Conservation (phyloP, 2,797 vertebrate species). For the Balearica regulorum region DNA sequence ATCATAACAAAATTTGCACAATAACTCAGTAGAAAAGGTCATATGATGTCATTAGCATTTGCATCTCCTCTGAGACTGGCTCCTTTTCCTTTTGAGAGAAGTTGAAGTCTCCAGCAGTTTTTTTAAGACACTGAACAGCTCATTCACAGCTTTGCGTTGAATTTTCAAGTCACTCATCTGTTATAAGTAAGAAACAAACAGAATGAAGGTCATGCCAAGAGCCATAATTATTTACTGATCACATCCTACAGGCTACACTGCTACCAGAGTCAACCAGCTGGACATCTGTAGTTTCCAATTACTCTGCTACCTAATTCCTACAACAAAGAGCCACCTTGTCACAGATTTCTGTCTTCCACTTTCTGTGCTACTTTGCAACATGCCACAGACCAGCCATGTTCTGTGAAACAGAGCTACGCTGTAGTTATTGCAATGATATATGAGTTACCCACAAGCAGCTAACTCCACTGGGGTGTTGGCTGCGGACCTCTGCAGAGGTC, state of each 20-base stretch:
- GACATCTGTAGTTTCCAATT: neutral
- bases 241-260: neutral
- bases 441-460: neutral
- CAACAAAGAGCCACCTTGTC: neutral
- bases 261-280: neutral
- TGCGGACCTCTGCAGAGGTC: neutral
- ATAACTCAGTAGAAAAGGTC: neutral
- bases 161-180: conserved; percentile 65
- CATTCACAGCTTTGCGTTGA: conserved; percentile 71
- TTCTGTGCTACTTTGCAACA: neutral
- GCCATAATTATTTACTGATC: neutral
- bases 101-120: neutral
- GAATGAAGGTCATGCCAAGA: neutral
- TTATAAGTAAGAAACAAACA: neutral
- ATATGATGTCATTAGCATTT: neutral
- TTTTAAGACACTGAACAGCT: conserved; percentile 54
- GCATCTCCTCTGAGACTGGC: conserved; percentile 30
- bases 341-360: neutral
- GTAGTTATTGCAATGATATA: neutral
- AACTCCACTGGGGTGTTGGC: neutral
- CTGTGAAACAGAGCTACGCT: neutral
- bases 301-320: neutral
- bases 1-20: neutral
- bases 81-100: conserved; percentile 59
- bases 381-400: neutral